A percentile compares a stretch with the other conserved stretches of the same genome.
Evolutionary conservation across 2,888 invertebrate species (phyloP).

Genomic region (Yponomeuta plumbellus): DNA sequence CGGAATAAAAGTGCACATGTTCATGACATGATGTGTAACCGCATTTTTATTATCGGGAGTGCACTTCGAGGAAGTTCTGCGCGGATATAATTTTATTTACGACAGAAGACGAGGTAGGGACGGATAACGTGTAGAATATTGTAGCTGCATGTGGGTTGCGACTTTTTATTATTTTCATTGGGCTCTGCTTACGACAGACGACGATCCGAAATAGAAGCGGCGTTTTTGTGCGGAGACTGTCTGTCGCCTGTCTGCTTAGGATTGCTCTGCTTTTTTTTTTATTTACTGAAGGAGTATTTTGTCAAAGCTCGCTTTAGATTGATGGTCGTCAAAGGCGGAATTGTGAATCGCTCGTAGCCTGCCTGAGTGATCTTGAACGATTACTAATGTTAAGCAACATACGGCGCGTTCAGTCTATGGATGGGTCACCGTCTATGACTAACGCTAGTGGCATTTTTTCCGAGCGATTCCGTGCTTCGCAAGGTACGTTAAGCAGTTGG

Average conservation of each 20-base stretch:
- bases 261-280: constrained; percentile 6
- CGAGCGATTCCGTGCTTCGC: too few relatives aligned
- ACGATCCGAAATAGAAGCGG: constrained; percentile 5
- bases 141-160: neutral
- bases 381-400: too few relatives aligned
- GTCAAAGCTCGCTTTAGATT: too few relatives aligned
- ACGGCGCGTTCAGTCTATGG: too few relatives aligned
- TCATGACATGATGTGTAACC: constrained; percentile 16
- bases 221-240: constrained; percentile 12
- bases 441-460: too few relatives aligned
- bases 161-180: neutral
- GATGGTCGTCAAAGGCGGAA: too few relatives aligned
- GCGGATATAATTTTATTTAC: constrained; percentile 5
- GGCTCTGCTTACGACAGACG: neutral
- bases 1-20: constrained; percentile 36
- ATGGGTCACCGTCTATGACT: too few relatives aligned
- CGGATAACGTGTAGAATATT: neutral
- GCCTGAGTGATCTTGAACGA: too few relatives aligned
- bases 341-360: too few relatives aligned
- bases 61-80: constrained; percentile 8
- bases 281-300: constrained; percentile 5
- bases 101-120: neutral
- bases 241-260: constrained; percentile 7
- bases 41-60: constrained; percentile 10
- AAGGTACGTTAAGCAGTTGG: too few relatives aligned